These are phyloP conservation scores for Cheilinus undulatus DNA, from an alignment of 2,113 vertebrate genomes.

Conservation along the genomic window DNA sequence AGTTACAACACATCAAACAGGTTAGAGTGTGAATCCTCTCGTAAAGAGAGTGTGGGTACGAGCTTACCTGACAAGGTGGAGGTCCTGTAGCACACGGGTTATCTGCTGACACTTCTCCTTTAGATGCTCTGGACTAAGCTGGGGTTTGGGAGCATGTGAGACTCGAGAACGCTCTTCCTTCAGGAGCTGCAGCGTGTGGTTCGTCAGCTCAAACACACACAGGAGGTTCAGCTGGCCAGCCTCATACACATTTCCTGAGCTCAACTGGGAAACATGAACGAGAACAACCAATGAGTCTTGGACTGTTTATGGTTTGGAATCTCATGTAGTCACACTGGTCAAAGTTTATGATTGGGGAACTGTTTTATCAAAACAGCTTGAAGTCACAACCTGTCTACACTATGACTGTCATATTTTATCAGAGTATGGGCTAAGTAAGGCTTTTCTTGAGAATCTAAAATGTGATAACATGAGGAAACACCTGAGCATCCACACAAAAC, in stretches of 20 bases:
- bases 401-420: no score
- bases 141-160: constrained; percentile 51
- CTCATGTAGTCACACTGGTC: no score
- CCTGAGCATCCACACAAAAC: no score
- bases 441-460: no score
- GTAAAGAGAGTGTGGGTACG: neutral
- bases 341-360: no score
- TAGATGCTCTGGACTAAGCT: constrained; percentile 64
- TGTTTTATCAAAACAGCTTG: no score
- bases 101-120: constrained; percentile 65
- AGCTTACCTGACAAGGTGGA: constrained; percentile 81
- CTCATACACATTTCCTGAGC: constrained; percentile 86
- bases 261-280: constrained; percentile 72
- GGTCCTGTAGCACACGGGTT: constrained; percentile 61
- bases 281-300: neutral
- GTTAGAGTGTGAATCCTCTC: neutral
- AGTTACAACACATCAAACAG: no score
- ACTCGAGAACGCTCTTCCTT: constrained; percentile 67
- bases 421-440: no score
- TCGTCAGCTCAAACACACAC: constrained; percentile 86
- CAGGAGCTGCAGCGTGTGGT: constrained; percentile 84
- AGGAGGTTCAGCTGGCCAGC: constrained; percentile 86
- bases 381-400: no score
- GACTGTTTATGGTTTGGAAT: neutral
- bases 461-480: no score